A percentile compares a stretch with the other conserved stretches of the same genome.
These are phyloP conservation scores for Mamestra configurata DNA, from an alignment of 1,140 invertebrate genomes.

Conservation along the genomic window DNA sequence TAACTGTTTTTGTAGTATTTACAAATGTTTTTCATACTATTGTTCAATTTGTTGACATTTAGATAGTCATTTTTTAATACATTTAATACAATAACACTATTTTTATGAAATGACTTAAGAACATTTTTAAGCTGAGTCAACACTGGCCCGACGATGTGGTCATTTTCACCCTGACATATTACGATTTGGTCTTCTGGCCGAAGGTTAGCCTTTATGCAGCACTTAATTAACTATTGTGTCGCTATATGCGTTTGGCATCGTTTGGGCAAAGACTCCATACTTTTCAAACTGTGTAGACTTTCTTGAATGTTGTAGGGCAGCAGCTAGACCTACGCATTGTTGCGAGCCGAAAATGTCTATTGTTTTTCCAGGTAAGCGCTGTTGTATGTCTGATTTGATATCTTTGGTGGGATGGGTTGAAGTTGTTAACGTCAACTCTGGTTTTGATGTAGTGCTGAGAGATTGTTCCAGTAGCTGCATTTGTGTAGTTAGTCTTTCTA, in stretches of 20 bases:
- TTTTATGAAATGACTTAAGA: not conserved
- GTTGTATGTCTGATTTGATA: not conserved
- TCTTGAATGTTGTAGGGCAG: not conserved
- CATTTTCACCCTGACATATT: not conserved
- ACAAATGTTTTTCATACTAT: too few species aligned
- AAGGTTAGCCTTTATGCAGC: not conserved
- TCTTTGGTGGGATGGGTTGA: not conserved
- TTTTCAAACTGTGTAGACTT: not conserved
- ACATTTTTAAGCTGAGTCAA: not conserved
- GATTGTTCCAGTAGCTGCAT: not conserved
- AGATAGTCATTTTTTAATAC: not conserved
- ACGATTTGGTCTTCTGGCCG: not conserved
- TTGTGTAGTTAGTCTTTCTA: not conserved
- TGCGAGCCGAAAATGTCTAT: not conserved
- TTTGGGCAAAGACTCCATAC: not conserved
- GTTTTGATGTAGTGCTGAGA: not conserved
- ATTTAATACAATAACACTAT: not conserved
- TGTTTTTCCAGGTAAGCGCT: not conserved
- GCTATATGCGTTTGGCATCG: constrained; percentile 1
- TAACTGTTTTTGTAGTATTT: too few species aligned
- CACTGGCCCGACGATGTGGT: not conserved
- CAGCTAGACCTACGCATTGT: not conserved
- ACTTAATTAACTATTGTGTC: not conserved
- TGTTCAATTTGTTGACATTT: too few species aligned
- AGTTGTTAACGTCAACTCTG: not conserved